Conservation (phyloP, 2,113 vertebrate genomes). For the Colossoma macropomum region DNA sequence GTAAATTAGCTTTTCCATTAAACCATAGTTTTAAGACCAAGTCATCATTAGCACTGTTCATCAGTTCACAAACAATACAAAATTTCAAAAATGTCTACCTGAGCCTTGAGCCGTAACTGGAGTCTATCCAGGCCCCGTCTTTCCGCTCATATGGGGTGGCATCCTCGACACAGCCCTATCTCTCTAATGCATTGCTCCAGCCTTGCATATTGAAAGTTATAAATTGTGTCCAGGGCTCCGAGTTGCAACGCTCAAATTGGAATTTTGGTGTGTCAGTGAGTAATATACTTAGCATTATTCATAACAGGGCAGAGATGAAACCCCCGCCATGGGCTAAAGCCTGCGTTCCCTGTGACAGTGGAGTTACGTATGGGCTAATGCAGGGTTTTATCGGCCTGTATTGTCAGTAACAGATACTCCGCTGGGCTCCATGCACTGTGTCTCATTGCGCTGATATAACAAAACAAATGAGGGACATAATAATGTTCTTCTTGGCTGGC, state of each 20-base stretch:
- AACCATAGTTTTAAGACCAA: background rate
- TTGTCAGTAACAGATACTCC: constrained; percentile 75
- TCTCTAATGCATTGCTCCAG: constrained; percentile 65
- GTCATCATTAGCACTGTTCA: background rate
- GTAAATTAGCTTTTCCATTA: too few relatives aligned
- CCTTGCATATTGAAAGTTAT: constrained; percentile 77
- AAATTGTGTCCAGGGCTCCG: constrained; percentile 73
- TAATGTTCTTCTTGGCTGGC: constrained; percentile 53
- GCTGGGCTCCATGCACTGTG: constrained; percentile 60
- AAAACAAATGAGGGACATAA: constrained; percentile 73
- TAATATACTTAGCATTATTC: constrained; percentile 81
- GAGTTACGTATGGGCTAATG: constrained; percentile 73
- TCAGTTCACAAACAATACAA: background rate
- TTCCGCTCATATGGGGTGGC: background rate
- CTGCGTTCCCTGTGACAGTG: constrained; percentile 62
- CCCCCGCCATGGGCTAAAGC: constrained; percentile 63
- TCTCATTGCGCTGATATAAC: constrained; percentile 71
- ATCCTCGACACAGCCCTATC: constrained; percentile 54
- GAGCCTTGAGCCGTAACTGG: background rate
- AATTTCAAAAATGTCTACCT: background rate
- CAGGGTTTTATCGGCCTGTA: constrained; percentile 67
- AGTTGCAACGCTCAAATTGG: constrained; percentile 79
- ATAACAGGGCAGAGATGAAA: constrained; percentile 75
- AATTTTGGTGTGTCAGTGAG: constrained; percentile 76
- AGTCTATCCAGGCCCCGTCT: background rate